Conservation (phyloP, 2,113 vertebrate species). For the Nipponia nippon region DNA sequence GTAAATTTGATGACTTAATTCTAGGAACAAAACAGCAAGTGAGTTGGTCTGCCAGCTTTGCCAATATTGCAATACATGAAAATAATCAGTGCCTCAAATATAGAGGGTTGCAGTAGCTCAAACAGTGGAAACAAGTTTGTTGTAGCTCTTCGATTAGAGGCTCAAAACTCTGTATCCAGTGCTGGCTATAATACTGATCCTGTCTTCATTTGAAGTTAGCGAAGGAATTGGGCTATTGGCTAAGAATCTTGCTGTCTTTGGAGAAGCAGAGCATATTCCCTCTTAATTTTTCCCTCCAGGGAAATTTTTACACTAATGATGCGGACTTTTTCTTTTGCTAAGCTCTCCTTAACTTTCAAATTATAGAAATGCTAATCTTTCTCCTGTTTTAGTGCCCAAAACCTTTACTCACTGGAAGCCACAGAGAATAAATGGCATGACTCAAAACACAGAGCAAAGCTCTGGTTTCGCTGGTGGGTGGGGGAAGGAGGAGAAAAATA, state of each 20-base stretch:
- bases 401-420: background rate
- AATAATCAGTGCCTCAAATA: background rate
- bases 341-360: background rate
- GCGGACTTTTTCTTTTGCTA: background rate
- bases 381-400: background rate
- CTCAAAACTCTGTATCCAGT: background rate
- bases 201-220: background rate
- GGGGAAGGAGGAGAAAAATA: background rate
- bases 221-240: background rate
- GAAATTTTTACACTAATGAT: background rate
- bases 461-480: background rate
- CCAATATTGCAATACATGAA: background rate
- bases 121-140: background rate
- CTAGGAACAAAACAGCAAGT: background rate
- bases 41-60: background rate
- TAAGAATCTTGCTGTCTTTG: background rate
- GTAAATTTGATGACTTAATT: conserved; percentile 50
- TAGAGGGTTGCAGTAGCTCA: background rate
- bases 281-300: background rate
- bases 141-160: background rate
- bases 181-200: background rate
- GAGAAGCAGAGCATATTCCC: background rate
- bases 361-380: background rate
- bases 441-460: background rate
- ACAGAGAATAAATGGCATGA: background rate